Percentiles rank a stretch among this genome's conserved stretches.
Conservation (phyloP, 1,140 invertebrate species). For the Charaxes varanes region DNA sequence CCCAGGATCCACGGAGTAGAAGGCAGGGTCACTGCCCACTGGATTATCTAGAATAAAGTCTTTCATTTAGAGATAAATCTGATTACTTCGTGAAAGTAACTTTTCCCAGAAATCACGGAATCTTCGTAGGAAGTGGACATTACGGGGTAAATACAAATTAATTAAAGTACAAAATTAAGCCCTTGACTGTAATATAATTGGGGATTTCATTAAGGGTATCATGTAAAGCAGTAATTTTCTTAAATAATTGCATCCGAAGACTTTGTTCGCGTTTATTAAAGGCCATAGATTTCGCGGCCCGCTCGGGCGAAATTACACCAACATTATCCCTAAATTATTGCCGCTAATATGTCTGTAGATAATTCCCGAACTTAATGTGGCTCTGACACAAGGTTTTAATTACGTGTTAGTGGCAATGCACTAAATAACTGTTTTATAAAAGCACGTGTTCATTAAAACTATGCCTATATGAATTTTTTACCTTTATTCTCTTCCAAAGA, state of each 20-base stretch:
- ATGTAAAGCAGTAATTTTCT: constrained; percentile 52
- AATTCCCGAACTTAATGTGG: constrained; percentile 32
- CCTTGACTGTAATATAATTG: constrained; percentile 2
- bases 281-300: constrained; percentile 60
- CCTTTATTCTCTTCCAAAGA: too few relatives aligned
- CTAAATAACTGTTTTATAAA: too few relatives aligned
- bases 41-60: too few relatives aligned
- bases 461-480: too few relatives aligned
- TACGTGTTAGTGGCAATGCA: constrained; percentile 20
- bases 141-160: not conserved
- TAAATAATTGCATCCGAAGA: constrained; percentile 64
- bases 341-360: constrained; percentile 62
- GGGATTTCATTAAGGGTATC: constrained; percentile 14
- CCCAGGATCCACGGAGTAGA: too few relatives aligned
- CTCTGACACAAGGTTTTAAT: constrained; percentile 40
- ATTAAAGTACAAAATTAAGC: too few relatives aligned
- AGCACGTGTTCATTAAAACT: too few relatives aligned
- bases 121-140: not conserved
- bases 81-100: too few relatives aligned
- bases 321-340: constrained; percentile 69
- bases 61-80: too few relatives aligned
- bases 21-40: too few relatives aligned
- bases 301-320: constrained; percentile 51
- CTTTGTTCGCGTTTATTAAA: constrained; percentile 64
- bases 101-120: too few relatives aligned